Conservation (phyloP, 2,888 invertebrate species). For the Mantis religiosa region DNA sequence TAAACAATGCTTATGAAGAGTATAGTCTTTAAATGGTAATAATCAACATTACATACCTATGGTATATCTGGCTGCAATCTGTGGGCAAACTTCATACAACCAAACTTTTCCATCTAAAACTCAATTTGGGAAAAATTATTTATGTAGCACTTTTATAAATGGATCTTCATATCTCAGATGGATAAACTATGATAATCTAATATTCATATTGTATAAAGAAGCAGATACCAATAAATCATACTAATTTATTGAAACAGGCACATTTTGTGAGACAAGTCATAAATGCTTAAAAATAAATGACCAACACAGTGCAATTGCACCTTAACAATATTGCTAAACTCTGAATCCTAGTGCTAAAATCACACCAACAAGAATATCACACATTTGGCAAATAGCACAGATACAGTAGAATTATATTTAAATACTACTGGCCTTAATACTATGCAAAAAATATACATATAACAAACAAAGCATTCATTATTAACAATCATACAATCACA, state of each 20-base stretch:
- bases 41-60: too few species aligned
- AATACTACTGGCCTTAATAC: neutral
- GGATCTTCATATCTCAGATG: too few species aligned
- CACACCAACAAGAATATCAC: constrained; percentile 8
- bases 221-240: neutral
- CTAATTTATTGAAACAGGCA: constrained; percentile 17
- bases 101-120: too few species aligned
- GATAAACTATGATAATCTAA: too few species aligned
- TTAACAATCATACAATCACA: neutral
- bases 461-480: neutral
- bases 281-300: neutral
- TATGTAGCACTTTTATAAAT: too few species aligned
- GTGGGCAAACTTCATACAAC: too few species aligned
- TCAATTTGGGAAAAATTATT: too few species aligned
- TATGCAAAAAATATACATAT: neutral
- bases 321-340: constrained; percentile 11
- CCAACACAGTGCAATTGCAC: constrained; percentile 4
- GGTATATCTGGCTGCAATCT: too few species aligned
- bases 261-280: constrained; percentile 13
- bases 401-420: neutral
- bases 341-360: constrained; percentile 6
- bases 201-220: neutral
- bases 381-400: constrained; percentile 12
- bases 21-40: too few species aligned
- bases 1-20: too few species aligned